These are phyloP conservation scores for Todus mexicanus DNA, from an alignment of 2,797 vertebrate species.

Conservation along the genomic window DNA sequence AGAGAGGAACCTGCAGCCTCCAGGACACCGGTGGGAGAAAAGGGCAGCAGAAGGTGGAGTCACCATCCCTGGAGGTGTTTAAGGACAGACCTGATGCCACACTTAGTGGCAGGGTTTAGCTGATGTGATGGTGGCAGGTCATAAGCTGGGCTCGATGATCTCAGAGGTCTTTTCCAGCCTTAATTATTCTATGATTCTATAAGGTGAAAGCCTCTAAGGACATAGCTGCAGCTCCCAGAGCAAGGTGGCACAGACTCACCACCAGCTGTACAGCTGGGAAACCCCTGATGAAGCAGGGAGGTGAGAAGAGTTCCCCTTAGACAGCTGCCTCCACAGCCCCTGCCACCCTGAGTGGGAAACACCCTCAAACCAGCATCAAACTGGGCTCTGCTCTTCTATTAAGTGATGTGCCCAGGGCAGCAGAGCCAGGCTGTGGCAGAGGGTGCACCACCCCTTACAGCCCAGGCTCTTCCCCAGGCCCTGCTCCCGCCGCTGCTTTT, in stretches of 20 bases:
- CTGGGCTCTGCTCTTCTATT: not conserved
- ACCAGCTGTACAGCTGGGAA: not conserved
- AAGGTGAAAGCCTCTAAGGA: not conserved
- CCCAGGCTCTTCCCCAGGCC: not conserved
- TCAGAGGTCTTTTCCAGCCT: too few relatives aligned
- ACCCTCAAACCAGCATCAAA: not conserved
- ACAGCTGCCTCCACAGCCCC: not conserved
- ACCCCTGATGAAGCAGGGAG: not conserved
- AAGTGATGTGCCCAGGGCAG: not conserved
- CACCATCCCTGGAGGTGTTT: too few relatives aligned
- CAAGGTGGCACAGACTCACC: not conserved
- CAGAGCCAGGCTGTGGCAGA: not conserved
- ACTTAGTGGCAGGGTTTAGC: too few relatives aligned
- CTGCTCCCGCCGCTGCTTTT: not conserved
- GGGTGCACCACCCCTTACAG: not conserved
- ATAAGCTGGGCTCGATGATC: too few relatives aligned
- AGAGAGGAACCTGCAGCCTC: not conserved
- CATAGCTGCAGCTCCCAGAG: rapidly evolving
- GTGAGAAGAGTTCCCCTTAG: not conserved
- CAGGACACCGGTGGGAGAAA: not conserved
- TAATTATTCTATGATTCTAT: too few relatives aligned
- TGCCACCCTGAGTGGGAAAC: not conserved
- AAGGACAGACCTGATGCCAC: too few relatives aligned
- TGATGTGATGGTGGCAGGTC: too few relatives aligned
- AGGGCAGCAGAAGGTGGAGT: too few relatives aligned